phyloP scores from a whole-genome alignment of 2,113 vertebrate genomes.

The human region DNA sequence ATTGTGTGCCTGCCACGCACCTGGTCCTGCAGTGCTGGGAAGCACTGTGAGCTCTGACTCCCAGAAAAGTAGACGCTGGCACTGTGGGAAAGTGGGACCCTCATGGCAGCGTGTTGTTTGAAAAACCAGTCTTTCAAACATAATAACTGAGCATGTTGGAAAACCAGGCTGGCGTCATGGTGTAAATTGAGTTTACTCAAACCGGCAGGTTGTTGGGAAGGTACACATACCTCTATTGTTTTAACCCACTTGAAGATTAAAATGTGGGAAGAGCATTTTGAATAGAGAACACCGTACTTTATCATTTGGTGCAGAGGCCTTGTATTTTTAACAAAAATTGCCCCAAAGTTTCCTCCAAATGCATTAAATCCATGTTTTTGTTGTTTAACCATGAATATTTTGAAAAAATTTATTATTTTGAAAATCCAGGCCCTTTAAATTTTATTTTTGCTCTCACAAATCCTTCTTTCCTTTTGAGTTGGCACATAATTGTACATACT shows the following conservation, averaged over 20 bases:
- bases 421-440: not conserved
- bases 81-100: not conserved
- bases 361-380: not conserved
- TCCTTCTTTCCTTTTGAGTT: not conserved
- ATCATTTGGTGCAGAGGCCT: not conserved
- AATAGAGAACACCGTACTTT: not conserved
- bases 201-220: not conserved
- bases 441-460: not conserved
- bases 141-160: not conserved
- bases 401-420: not conserved
- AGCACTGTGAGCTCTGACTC: fast-evolving
- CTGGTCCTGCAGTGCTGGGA: not conserved
- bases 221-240: not conserved
- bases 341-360: not conserved
- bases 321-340: not conserved
- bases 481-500: not conserved
- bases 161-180: not conserved
- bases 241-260: not conserved
- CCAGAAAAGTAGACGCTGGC: not conserved
- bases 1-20: not conserved
- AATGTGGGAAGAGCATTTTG: not conserved
- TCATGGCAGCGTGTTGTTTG: not conserved
- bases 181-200: not conserved
- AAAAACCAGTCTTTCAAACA: not conserved
- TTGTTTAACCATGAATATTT: not conserved